Conservation (phyloP, 2,113 vertebrate genomes). For the Todiramphus saurophagus region DNA sequence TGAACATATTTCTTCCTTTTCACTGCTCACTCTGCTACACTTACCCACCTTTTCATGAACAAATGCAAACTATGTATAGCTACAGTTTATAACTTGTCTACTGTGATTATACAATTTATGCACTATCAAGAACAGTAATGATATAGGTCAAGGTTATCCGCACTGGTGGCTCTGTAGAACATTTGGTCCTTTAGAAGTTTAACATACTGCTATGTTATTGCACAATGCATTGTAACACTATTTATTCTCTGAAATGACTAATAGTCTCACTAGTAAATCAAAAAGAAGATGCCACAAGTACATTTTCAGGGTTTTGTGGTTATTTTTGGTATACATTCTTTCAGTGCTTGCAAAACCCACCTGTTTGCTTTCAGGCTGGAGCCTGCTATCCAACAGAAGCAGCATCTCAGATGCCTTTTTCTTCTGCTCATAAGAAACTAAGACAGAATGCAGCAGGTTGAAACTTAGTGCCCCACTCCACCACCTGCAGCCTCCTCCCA, state of each 20-base stretch:
- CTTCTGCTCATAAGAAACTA: conserved; percentile 18
- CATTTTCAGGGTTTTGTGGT: conserved; percentile 55
- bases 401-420: conserved; percentile 28
- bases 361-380: conserved; percentile 47
- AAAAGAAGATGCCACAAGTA: conserved; percentile 31
- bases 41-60: not conserved
- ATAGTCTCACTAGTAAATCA: conserved; percentile 54
- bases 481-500: not conserved
- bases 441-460: not conserved
- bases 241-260: conserved; percentile 32
- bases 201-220: conserved; percentile 62
- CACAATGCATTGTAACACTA: conserved; percentile 38
- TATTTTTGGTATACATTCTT: conserved; percentile 64
- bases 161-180: conserved; percentile 28
- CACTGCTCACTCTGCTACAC: conserved; percentile 14
- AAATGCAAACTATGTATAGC: conserved; percentile 2
- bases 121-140: conserved; percentile 44
- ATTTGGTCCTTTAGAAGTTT: conserved; percentile 62
- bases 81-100: conserved; percentile 58
- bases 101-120: conserved; percentile 50
- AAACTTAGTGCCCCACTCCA: not conserved
- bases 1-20: conserved; percentile 30
- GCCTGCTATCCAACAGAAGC: conserved; percentile 22
- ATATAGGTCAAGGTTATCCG: conserved; percentile 34
- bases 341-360: conserved; percentile 58